Percentiles rank a stretch among this genome's conserved stretches.
Evolutionary conservation across 2,797 vertebrate genomes (phyloP).

Genomic region (Clarias platycephalus): DNA sequence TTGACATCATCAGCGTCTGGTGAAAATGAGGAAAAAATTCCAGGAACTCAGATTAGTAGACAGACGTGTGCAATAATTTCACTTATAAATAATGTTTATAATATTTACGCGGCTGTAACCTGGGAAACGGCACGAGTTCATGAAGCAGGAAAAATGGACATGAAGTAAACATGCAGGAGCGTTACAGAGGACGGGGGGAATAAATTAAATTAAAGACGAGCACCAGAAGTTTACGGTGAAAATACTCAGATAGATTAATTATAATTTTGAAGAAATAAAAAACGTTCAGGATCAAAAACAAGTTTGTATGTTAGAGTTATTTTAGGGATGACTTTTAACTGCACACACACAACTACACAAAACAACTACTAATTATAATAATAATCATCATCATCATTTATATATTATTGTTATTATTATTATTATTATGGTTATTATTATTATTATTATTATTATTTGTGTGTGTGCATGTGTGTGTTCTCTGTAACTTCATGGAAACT

Average conservation of each 20-base stretch:
- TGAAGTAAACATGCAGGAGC: background rate
- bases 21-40: background rate
- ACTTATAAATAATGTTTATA: background rate
- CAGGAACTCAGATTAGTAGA: background rate
- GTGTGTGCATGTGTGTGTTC: constrained; percentile 13
- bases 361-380: too few species aligned
- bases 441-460: constrained; percentile 8
- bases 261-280: background rate
- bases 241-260: background rate
- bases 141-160: background rate
- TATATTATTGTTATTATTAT: background rate
- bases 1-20: background rate
- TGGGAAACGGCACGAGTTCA: background rate
- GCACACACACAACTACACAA: too few species aligned
- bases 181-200: background rate
- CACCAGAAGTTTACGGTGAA: too few species aligned
- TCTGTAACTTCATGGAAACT: constrained; percentile 51
- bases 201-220: background rate
- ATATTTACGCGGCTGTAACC: background rate
- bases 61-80: background rate
- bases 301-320: background rate
- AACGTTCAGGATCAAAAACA: constrained; percentile 1
- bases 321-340: background rate
- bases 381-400: too few species aligned
- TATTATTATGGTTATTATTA: constrained; percentile 7